A percentile compares a stretch with the other conserved stretches of the same genome.
phyloP scores from a whole-genome alignment of 2,113 vertebrate species.

The Emydura subglobosa region DNA sequence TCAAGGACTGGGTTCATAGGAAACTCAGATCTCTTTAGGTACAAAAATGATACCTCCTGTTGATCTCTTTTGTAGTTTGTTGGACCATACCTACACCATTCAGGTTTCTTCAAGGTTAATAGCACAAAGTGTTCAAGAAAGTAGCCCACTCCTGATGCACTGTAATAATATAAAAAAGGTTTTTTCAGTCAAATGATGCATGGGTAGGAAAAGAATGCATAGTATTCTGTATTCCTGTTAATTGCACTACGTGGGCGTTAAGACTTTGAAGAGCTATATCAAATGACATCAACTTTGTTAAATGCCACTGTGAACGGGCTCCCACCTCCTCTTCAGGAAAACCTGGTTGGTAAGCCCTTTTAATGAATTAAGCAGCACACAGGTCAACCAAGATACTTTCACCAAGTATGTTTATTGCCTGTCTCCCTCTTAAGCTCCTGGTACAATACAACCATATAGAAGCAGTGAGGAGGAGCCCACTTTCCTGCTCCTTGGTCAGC shows the following conservation, averaged over 20 bases:
- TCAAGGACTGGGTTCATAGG: constrained; percentile 31
- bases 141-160: neutral
- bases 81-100: neutral
- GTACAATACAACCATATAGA: neutral
- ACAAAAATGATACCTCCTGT: constrained; percentile 22
- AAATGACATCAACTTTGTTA: neutral
- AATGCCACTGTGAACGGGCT: neutral
- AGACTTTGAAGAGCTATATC: neutral
- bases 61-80: constrained; percentile 41
- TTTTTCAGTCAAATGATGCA: neutral
- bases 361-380: neutral
- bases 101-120: constrained; percentile 18
- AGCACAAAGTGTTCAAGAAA: neutral
- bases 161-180: neutral
- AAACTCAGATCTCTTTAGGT: constrained; percentile 44
- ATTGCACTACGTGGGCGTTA: neutral
- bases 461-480: neutral
- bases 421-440: neutral
- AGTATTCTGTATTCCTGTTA: neutral
- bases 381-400: neutral
- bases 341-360: neutral
- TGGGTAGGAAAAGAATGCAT: neutral
- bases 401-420: neutral
- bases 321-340: neutral
- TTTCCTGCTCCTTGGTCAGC: neutral